Base-by-base conservation (phyloP, 2,888 invertebrate species). In the Meta bourneti region DNA sequence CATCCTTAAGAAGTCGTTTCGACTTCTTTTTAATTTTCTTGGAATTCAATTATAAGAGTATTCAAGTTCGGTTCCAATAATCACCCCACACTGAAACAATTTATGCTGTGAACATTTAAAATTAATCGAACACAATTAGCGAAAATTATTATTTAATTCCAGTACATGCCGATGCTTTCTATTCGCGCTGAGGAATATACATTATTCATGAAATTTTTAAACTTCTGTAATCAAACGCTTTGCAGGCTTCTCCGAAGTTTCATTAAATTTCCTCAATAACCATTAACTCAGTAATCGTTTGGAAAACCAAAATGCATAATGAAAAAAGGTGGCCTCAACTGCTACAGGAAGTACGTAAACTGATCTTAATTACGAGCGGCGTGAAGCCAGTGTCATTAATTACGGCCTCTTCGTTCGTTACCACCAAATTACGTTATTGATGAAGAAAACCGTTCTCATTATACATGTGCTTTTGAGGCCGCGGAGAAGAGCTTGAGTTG, bases 381-480 rank as follows among this genome's bases (percentile, higher is more conserved):
- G 51, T 51, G 70, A 49, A 52, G 51, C 51, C 80, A 11, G 20
- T 19, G 69, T 75, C 88, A 81, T 88, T 88, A 88, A 81, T 88
- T 88, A 80, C 52, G 51, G 8, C 54, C 74, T 72, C 7, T 54
- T 51, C 51, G 75, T 80, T 75, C 88, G 75, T 81, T 74, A 61
- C 80, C 80, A 54, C 74, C 49, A 72, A 74, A 75, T 88, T 81
- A 81, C 74, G 80, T 81, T 81, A 81, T 88, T 88, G 88, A 81
- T 88, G 81, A 81, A 85, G 86, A 88, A 51, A 75, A 11, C 69
- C 11, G 74, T 75, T 81, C 81, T 82, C 81, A 81, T 88, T 81
- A 88, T 54, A 72, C 7, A 71, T 71, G 19, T 19, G 48, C 49
- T 11, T 51, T 19, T 70, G 19, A 48, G n/a, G 9, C 51, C 11